phyloP scores from a whole-genome alignment of 2,797 vertebrate species.

The Manis javanica region DNA sequence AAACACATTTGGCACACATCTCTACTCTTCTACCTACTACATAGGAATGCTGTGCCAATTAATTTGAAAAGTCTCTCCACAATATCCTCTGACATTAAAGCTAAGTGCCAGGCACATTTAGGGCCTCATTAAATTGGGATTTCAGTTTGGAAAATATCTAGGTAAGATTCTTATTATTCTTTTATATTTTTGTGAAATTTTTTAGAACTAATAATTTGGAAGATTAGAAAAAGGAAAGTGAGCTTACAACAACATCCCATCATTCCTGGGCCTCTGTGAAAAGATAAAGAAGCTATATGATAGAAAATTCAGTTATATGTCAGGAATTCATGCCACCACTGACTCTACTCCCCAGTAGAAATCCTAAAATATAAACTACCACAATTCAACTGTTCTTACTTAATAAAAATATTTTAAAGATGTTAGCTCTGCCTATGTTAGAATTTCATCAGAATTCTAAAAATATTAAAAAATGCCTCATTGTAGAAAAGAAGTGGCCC shows the following conservation, averaged over 20 bases:
- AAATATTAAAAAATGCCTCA: not conserved
- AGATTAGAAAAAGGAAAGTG: not conserved
- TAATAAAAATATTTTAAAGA: constrained; percentile 19
- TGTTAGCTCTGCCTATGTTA: not conserved
- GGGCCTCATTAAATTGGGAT: not conserved
- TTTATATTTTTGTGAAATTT: not conserved
- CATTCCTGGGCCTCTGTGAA: not conserved
- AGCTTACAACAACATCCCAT: not conserved
- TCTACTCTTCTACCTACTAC: not conserved
- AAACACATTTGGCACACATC: no score
- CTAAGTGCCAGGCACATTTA: not conserved
- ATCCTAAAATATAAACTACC: not conserved
- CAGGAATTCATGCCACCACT: not conserved
- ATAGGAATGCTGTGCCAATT: not conserved
- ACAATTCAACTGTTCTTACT: not conserved
- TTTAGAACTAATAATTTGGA: not conserved
- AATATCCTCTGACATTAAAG: not conserved
- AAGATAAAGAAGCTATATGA: not conserved
- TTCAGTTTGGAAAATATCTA: constrained; percentile 8
- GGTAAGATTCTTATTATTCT: not conserved
- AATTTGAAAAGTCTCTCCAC: constrained; percentile 47
- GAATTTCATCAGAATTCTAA: not conserved
- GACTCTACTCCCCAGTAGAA: not conserved
- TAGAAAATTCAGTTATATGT: not conserved
- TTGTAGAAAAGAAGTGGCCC: not conserved